Evolutionary conservation across 2,888 invertebrate genomes (phyloP).

Genomic region (Stenoptilia bipunctidactyla): DNA sequence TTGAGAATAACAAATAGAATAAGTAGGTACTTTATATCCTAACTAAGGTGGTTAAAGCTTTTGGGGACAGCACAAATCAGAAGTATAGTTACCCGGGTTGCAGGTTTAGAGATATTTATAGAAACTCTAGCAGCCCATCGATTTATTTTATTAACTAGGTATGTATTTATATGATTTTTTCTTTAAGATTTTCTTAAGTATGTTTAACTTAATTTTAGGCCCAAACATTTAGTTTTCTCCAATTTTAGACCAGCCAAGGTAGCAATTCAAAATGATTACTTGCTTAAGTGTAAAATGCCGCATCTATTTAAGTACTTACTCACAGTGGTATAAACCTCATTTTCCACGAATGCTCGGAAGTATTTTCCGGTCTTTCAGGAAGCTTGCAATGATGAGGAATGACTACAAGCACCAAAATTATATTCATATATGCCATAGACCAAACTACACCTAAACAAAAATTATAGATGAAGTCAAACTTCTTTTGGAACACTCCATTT

Average conservation of each 20-base stretch:
- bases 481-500: slow-evolving; percentile 50
- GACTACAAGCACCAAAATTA: slow-evolving; percentile 46
- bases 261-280: too few relatives aligned
- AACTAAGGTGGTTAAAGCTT: too few relatives aligned
- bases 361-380: slow-evolving; percentile 33
- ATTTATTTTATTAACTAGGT: too few relatives aligned
- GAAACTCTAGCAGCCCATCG: too few relatives aligned
- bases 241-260: too few relatives aligned
- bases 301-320: slow-evolving; percentile 15
- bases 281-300: background rate
- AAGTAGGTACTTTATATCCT: too few relatives aligned
- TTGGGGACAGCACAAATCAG: too few relatives aligned
- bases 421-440: slow-evolving; percentile 46
- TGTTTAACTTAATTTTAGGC: too few relatives aligned
- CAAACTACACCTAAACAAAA: slow-evolving; percentile 37
- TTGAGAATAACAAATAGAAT: too few relatives aligned
- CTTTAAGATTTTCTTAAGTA: background rate
- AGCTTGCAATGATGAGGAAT: slow-evolving; percentile 52
- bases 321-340: slow-evolving; percentile 33
- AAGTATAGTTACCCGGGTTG: too few relatives aligned
- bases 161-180: slow-evolving; percentile 3
- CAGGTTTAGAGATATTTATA: too few relatives aligned
- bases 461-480: slow-evolving; percentile 48
- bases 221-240: too few relatives aligned
- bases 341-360: slow-evolving; percentile 40